These are phyloP conservation scores for Clarias gariepinus DNA, from an alignment of 2,113 vertebrate species.

Conservation along the genomic window DNA sequence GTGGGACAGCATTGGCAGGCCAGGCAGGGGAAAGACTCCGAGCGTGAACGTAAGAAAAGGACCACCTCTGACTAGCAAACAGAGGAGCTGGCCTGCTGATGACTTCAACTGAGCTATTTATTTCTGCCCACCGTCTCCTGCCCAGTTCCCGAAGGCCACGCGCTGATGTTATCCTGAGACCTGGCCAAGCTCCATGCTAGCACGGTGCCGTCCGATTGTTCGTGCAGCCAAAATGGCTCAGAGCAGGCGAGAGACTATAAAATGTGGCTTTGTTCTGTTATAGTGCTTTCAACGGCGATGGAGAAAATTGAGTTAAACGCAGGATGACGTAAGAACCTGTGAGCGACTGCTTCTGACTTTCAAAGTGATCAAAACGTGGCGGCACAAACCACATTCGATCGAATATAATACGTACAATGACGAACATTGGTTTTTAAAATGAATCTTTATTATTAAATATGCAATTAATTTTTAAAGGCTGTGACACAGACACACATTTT, in stretches of 20 bases:
- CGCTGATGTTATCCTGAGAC: conserved; percentile 41
- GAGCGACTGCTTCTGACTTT: conserved; percentile 15
- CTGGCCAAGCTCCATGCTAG: conserved; percentile 27
- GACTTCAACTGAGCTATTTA: conserved; percentile 45
- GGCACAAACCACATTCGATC: background rate
- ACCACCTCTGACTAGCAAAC: conserved; percentile 65
- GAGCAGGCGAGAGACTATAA: conserved; percentile 66
- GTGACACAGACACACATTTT: conserved; percentile 1
- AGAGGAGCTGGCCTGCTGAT: conserved; percentile 37
- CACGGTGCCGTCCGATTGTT: conserved; percentile 41
- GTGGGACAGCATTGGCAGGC: conserved; percentile 62
- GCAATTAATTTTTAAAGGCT: conserved; percentile 6
- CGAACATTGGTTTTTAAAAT: conserved; percentile 39
- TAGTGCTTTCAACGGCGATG: conserved; percentile 33
- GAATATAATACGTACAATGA: conserved; percentile 10
- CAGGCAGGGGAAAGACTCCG: conserved; percentile 61
- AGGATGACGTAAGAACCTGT: conserved; percentile 39
- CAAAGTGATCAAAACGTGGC: conserved; percentile 25
- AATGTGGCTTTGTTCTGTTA: conserved; percentile 68
- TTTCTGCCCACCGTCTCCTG: conserved; percentile 32
- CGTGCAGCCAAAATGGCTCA: conserved; percentile 19
- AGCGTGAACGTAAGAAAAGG: conserved; percentile 49
- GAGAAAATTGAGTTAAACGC: conserved; percentile 45
- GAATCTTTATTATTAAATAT: conserved; percentile 11
- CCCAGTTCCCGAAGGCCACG: conserved; percentile 31